Evolutionary conservation across 1,140 invertebrate genomes (phyloP).

Genomic region (Vollenhovia emeryi): DNA sequence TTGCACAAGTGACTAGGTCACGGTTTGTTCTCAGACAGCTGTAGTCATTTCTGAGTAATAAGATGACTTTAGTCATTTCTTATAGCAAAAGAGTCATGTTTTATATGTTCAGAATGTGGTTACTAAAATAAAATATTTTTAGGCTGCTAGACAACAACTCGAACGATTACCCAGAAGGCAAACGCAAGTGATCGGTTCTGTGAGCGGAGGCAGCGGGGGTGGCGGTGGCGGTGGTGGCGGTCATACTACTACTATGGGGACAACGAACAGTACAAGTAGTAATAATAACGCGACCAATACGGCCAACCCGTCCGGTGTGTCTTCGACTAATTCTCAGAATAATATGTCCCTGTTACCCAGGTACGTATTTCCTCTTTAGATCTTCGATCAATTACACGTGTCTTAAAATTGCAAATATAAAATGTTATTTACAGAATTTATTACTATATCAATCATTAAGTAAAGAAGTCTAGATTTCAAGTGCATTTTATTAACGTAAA

Average conservation of each 20-base stretch:
- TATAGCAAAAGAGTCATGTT: background rate
- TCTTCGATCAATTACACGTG: background rate
- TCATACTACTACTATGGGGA: slow-evolving; percentile 81
- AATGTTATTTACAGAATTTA: background rate
- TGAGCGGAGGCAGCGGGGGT: slow-evolving; percentile 79
- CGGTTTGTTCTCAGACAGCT: background rate
- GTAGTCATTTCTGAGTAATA: background rate
- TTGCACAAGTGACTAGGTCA: background rate
- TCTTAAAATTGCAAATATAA: background rate
- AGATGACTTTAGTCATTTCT: background rate
- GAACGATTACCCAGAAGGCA: slow-evolving; percentile 94
- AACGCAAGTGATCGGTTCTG: slow-evolving; percentile 85
- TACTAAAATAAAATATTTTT: slow-evolving; percentile 55
- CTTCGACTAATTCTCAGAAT: slow-evolving; percentile 82
- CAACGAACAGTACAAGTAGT: slow-evolving; percentile 80
- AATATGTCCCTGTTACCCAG: slow-evolving; percentile 88
- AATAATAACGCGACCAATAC: slow-evolving; percentile 83
- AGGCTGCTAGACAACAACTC: slow-evolving; percentile 93
- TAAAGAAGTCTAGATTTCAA: background rate
- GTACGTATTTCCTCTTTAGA: slow-evolving; percentile 74
- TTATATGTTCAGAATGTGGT: background rate
- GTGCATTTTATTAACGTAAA: background rate
- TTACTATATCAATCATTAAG: background rate
- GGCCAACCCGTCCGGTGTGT: slow-evolving; percentile 81
- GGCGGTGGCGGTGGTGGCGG: slow-evolving; percentile 82